phyloP scores from a whole-genome alignment of 37 sponge, comb jelly and placozoan genomes.

The Diacarnus erythraeanus region DNA sequence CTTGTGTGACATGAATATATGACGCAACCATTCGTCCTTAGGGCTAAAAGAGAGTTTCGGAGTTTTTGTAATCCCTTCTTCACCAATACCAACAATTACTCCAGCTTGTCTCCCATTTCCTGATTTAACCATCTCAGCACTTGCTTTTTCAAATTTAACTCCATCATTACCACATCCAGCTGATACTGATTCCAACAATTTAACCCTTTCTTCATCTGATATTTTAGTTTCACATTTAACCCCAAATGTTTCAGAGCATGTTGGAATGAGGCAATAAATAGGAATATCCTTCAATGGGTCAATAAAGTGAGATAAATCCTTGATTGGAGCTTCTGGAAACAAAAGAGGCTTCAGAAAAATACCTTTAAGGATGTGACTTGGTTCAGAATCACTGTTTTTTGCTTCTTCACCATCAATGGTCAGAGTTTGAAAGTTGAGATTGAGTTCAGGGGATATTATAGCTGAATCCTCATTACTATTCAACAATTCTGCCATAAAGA shows the following conservation, averaged over 20 bases:
- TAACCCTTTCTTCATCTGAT: neutral
- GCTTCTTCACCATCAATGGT: no score
- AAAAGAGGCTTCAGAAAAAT: slow-evolving; percentile 40
- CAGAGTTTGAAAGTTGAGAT: no score
- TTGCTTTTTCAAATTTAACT: neutral
- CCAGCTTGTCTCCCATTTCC: neutral
- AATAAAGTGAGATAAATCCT: slow-evolving; percentile 28
- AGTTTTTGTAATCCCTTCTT: neutral
- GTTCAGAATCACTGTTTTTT: no score
- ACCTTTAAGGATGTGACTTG: neutral
- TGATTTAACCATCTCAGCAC: neutral
- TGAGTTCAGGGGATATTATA: no score
- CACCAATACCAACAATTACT: no score
- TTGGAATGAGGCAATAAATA: slow-evolving; percentile 28
- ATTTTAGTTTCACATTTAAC: no score
- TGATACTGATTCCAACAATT: slow-evolving; percentile 2
- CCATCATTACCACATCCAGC: neutral
- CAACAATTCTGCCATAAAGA: no score
- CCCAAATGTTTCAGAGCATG: neutral
- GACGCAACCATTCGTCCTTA: slow-evolving; percentile 50
- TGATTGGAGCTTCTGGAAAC: slow-evolving; percentile 49
- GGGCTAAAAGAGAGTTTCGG: neutral
- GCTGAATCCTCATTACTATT: no score
- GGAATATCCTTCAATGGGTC: slow-evolving; percentile 42
- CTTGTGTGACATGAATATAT: slow-evolving; percentile 52